Conservation (phyloP, 1,140 invertebrate species). For the Plodia interpunctella region DNA sequence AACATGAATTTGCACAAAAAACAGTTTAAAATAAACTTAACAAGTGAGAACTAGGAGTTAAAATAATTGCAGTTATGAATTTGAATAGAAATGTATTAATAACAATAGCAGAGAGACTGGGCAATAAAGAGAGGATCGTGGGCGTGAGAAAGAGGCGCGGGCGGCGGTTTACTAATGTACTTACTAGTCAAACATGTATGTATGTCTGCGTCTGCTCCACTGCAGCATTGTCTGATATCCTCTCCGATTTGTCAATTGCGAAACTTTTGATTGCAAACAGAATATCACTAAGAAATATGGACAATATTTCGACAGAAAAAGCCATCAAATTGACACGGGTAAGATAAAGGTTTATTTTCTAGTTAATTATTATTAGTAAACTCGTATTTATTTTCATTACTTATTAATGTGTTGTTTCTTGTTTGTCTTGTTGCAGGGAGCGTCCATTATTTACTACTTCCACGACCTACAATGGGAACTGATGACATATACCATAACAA, state of each 20-base stretch:
- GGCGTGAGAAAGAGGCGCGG: conserved; percentile 57
- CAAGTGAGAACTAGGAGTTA: neutral
- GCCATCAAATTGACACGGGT: too few relatives aligned
- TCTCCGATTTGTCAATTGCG: neutral
- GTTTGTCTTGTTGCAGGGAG: too few relatives aligned
- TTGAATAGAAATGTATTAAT: conserved; percentile 1
- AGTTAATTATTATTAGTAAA: too few relatives aligned
- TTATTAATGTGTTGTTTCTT: too few relatives aligned
- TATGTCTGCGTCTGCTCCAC: conserved; percentile 21
- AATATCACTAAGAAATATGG: neutral
- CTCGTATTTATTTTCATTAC: too few relatives aligned
- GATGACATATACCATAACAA: too few relatives aligned
- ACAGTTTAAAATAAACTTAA: neutral
- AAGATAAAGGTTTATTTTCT: too few relatives aligned
- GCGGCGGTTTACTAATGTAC: conserved; percentile 44
- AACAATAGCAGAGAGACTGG: conserved; percentile 8
- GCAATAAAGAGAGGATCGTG: conserved; percentile 26
- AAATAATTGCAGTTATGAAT: conserved; percentile 1
- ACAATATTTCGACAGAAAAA: conserved; percentile 8
- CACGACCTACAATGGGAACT: too few relatives aligned
- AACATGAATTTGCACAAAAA: too few relatives aligned
- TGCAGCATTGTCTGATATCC: neutral
- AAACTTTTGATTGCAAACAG: neutral
- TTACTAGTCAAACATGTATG: conserved; percentile 56
- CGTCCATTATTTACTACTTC: too few relatives aligned